Evolutionary conservation across 2,113 vertebrate species (phyloP).

Genomic region (Apodemus speciosus): DNA sequence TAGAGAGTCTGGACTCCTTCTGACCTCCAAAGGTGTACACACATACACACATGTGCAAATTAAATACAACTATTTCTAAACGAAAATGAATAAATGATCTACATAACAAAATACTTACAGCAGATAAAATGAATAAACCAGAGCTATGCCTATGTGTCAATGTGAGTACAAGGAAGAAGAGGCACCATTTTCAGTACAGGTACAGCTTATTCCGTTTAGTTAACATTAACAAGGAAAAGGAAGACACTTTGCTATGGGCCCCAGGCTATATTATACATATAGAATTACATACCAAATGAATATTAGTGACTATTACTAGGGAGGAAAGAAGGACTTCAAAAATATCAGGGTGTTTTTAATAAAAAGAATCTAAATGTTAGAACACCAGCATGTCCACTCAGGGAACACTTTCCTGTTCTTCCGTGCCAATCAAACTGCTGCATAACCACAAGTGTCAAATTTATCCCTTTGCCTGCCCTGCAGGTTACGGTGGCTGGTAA

Average conservation of each 20-base stretch:
- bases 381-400: neutral
- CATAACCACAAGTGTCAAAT: neutral
- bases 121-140: constrained; percentile 40
- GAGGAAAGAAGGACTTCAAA: neutral
- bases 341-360: neutral
- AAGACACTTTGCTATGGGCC: neutral
- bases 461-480: neutral
- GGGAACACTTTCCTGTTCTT: neutral
- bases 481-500: neutral
- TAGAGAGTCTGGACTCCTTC: neutral
- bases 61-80: neutral
- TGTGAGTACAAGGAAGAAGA: constrained; percentile 1
- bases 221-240: neutral
- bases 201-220: neutral
- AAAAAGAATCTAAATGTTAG: neutral
- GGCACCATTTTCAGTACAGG: neutral
- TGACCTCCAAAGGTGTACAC: neutral
- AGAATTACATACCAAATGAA: neutral
- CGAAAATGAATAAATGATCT: neutral
- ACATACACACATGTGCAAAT: neutral
- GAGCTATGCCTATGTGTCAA: neutral
- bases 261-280: neutral
- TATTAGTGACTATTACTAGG: neutral
- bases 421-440: neutral
- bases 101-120: neutral